Evolutionary conservation across 2,797 vertebrate species (phyloP).

Genomic region (Dendrocincla tyrannina): DNA sequence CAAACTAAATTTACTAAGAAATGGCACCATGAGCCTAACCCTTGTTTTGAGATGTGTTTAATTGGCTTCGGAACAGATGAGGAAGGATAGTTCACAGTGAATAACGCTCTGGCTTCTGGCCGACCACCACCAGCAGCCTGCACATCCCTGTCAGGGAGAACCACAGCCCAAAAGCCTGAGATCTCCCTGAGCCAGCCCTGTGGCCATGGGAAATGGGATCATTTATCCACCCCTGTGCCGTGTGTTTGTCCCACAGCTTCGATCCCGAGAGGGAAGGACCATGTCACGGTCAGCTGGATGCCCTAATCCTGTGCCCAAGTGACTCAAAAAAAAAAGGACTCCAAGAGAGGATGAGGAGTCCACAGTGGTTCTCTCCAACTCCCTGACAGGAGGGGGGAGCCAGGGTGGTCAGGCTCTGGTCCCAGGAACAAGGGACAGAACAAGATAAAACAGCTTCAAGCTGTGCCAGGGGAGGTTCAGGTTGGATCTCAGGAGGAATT

Average conservation of each 20-base stretch:
- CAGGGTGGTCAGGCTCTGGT: neutral
- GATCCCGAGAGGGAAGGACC: neutral
- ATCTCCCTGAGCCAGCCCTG: neutral
- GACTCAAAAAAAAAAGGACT: neutral
- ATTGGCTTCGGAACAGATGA: neutral
- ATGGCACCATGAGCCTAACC: neutral
- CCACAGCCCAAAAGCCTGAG: neutral
- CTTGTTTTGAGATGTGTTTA: neutral
- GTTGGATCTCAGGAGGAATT: neutral
- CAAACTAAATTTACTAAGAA: slow-evolving; percentile 4
- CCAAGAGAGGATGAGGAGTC: neutral
- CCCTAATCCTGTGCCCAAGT: neutral
- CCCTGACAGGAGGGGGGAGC: neutral
- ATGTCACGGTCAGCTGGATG: neutral
- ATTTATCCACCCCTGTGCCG: neutral
- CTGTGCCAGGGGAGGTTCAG: neutral
- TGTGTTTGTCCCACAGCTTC: neutral
- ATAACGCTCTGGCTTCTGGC: neutral
- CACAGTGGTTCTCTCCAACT: neutral
- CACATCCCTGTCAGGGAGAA: neutral
- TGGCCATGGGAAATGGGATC: neutral
- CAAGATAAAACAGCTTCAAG: neutral
- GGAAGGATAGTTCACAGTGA: neutral
- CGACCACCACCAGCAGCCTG: neutral
- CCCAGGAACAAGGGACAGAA: neutral